Evolutionary conservation across 2,888 invertebrate genomes (phyloP).

Genomic region (Miltochrista miniata): DNA sequence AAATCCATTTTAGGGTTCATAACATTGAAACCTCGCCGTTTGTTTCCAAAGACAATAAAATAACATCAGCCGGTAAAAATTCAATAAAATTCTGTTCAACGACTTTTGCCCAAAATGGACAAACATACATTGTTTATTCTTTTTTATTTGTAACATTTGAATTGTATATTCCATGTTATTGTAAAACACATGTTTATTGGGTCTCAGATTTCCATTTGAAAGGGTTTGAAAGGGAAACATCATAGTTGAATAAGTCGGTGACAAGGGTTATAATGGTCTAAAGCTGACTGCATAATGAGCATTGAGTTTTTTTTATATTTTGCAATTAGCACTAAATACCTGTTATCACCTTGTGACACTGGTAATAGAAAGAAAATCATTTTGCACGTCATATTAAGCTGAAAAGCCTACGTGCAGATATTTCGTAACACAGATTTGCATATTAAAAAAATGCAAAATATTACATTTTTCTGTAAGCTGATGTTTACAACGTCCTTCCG

Average conservation of each 20-base stretch:
- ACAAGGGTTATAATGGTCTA: constrained; percentile 48
- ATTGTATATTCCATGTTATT: not conserved
- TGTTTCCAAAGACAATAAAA: not conserved
- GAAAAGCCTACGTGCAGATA: too few relatives aligned
- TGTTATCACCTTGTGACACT: constrained; percentile 5
- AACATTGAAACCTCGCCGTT: not conserved
- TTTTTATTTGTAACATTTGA: not conserved
- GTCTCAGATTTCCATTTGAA: constrained; percentile 28
- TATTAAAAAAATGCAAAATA: too few relatives aligned
- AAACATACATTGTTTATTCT: not conserved
- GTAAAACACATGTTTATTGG: constrained; percentile 4
- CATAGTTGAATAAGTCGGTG: constrained; percentile 30
- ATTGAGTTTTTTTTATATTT: constrained; percentile 46
- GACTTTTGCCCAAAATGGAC: not conserved
- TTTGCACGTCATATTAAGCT: too few relatives aligned
- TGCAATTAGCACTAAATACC: constrained; percentile 41
- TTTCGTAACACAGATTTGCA: too few relatives aligned
- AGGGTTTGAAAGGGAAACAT: constrained; percentile 43
- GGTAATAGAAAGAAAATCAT: too few relatives aligned
- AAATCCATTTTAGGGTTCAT: not conserved
- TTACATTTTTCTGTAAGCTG: too few relatives aligned
- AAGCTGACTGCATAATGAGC: constrained; percentile 34
- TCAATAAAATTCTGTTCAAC: not conserved
- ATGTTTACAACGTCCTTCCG: too few relatives aligned
- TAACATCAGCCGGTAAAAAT: not conserved